phyloP scores from a whole-genome alignment of 2,888 invertebrate species.

The Mongoloraphidia duomilia region DNA sequence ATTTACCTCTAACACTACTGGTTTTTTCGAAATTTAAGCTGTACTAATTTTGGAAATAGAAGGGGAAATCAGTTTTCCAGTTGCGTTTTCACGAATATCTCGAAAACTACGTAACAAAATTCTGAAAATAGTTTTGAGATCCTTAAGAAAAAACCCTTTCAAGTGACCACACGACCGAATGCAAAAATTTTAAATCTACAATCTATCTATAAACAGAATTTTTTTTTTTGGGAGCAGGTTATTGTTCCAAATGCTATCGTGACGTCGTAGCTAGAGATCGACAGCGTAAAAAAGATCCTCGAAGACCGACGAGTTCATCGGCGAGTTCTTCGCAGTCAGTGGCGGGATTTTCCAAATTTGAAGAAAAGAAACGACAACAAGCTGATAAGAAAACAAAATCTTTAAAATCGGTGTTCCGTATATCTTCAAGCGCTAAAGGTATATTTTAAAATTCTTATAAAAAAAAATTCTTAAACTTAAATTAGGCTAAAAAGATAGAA shows the following conservation, averaged over 20 bases:
- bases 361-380: slow-evolving; percentile 71
- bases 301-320: slow-evolving; percentile 18
- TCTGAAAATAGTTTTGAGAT: no score
- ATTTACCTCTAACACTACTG: no score
- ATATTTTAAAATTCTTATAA: slow-evolving; percentile 7
- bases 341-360: slow-evolving; percentile 63
- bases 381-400: slow-evolving; percentile 56
- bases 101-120: no score
- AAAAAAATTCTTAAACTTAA: slow-evolving; percentile 3
- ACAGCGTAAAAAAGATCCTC: slow-evolving; percentile 29
- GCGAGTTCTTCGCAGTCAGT: slow-evolving; percentile 31
- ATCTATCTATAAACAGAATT: background rate
- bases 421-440: slow-evolving; percentile 49
- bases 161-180: no score
- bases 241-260: slow-evolving; percentile 92
- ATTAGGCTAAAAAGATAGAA: background rate
- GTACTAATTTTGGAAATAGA: no score
- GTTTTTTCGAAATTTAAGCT: no score
- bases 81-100: no score
- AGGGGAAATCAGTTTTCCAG: no score
- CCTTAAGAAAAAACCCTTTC: no score
- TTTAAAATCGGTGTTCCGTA: slow-evolving; percentile 62
- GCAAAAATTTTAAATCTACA: no score
- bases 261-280: slow-evolving; percentile 53
- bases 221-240: slow-evolving; percentile 33